Evolutionary conservation across 2,888 invertebrate genomes (phyloP).

Genomic region (Sphaerophoria taeniata): DNA sequence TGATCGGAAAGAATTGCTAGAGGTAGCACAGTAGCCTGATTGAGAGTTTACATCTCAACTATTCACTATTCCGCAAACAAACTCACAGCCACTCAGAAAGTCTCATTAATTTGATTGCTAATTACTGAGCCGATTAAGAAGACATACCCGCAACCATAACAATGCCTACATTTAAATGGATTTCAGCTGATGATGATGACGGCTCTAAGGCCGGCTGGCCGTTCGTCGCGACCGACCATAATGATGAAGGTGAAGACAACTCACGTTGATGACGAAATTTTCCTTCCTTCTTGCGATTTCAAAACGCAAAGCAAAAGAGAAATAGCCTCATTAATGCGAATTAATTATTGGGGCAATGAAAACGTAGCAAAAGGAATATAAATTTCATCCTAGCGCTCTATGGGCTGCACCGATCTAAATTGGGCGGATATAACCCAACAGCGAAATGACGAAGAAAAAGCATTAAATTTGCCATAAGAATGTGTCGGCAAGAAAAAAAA

Average conservation of each 20-base stretch:
- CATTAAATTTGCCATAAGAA: constrained; percentile 29
- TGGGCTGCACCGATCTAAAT: constrained; percentile 2
- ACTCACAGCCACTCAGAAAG: constrained; percentile 18
- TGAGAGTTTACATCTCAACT: constrained; percentile 36
- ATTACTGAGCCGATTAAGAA: constrained; percentile 64
- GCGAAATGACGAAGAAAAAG: not conserved
- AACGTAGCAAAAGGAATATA: constrained; percentile 30
- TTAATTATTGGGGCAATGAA: constrained; percentile 34
- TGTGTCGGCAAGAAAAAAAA: not conserved
- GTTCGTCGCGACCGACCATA: not conserved
- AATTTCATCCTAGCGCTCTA: not conserved
- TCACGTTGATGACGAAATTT: not conserved
- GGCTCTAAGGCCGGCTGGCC: too few species aligned
- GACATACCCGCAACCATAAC: constrained; percentile 31
- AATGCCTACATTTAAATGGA: constrained; percentile 37
- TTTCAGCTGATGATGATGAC: constrained; percentile 15
- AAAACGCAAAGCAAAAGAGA: constrained; percentile 19
- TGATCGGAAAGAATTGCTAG: constrained; percentile 18
- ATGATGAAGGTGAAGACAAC: not conserved
- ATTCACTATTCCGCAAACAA: not conserved
- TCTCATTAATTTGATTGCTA: constrained; percentile 69
- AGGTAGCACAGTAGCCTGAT: not conserved
- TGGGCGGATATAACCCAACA: constrained; percentile 24
- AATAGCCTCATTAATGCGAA: constrained; percentile 51
- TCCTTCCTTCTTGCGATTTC: not conserved